Conservation (phyloP, 2,797 vertebrate genomes). For the Chaenodraco wilsoni region DNA sequence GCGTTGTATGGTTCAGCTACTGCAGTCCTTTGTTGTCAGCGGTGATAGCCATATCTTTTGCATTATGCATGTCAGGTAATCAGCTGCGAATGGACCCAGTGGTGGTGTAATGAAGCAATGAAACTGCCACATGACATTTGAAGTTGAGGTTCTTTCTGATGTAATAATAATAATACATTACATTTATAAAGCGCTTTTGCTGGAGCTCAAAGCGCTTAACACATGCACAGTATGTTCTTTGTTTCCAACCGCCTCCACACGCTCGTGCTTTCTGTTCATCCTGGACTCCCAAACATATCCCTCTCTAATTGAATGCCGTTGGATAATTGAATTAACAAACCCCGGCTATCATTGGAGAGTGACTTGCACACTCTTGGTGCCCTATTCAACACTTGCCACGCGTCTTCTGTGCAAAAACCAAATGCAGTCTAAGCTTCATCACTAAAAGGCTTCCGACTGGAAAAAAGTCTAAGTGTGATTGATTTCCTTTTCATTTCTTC, state of each 20-base stretch:
- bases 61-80: slow-evolving; percentile 67
- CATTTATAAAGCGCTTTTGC: too few relatives aligned
- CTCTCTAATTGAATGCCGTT: slow-evolving; percentile 49
- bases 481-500: slow-evolving; percentile 21
- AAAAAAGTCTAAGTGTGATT: slow-evolving; percentile 34
- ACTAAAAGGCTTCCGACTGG: slow-evolving; percentile 41
- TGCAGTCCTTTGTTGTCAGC: slow-evolving; percentile 43
- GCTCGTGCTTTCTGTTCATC: slow-evolving; percentile 42
- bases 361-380: slow-evolving; percentile 53
- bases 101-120: slow-evolving; percentile 44
- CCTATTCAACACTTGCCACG: slow-evolving; percentile 60
- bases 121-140: slow-evolving; percentile 54
- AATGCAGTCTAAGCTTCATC: slow-evolving; percentile 38
- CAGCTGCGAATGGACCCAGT: slow-evolving; percentile 51
- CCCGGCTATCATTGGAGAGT: slow-evolving; percentile 43
- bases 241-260: slow-evolving; percentile 57
- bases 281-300: slow-evolving; percentile 47
- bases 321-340: slow-evolving; percentile 66
- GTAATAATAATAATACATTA: neutral
- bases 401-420: slow-evolving; percentile 36
- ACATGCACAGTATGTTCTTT: slow-evolving; percentile 37
- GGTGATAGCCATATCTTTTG: slow-evolving; percentile 49
- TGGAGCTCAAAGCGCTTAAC: too few relatives aligned
- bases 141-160: slow-evolving; percentile 47
- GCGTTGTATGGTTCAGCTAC: slow-evolving; percentile 26